Percentiles rank a stretch among this genome's conserved stretches.
Evolutionary conservation across 1,140 invertebrate species (phyloP).

Genomic region (Bombus sibiricus): DNA sequence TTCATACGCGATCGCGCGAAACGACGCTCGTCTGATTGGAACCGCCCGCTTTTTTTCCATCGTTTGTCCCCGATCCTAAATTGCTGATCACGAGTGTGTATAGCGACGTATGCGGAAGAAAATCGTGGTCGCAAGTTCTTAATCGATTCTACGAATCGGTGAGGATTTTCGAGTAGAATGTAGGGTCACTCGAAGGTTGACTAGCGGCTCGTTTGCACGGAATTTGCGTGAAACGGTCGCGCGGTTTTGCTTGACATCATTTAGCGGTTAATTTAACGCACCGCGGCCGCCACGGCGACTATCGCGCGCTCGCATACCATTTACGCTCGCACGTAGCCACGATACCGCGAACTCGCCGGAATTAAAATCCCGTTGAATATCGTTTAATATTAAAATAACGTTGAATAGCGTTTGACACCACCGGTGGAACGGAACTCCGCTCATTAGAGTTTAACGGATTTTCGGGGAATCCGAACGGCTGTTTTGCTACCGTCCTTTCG

Average conservation of each 20-base stretch:
- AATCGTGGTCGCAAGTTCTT: background rate
- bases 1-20: slow-evolving; percentile 34
- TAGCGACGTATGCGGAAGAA: too few species aligned
- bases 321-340: background rate
- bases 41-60: slow-evolving; percentile 1
- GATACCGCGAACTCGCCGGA: slow-evolving; percentile 13
- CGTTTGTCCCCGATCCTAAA: background rate
- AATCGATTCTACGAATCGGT: background rate
- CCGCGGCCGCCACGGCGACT: slow-evolving; percentile 26
- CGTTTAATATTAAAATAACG: slow-evolving; percentile 55
- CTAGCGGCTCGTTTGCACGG: background rate
- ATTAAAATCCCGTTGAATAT: slow-evolving; percentile 28
- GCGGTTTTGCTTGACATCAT: slow-evolving; percentile 40
- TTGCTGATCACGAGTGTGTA: background rate
- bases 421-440: background rate
- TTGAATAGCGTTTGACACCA: slow-evolving; percentile 21
- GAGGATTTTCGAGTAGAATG: background rate
- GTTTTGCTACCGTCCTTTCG: background rate
- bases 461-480: background rate
- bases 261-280: slow-evolving; percentile 47
- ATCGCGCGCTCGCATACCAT: slow-evolving; percentile 28
- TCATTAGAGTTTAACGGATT: background rate
- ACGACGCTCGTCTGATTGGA: slow-evolving; percentile 46
- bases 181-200: background rate
- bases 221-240: slow-evolving; percentile 21